These are phyloP conservation scores for Crocodylus rhombifer DNA, from an alignment of 2,797 vertebrate species.

Conservation along the genomic window DNA sequence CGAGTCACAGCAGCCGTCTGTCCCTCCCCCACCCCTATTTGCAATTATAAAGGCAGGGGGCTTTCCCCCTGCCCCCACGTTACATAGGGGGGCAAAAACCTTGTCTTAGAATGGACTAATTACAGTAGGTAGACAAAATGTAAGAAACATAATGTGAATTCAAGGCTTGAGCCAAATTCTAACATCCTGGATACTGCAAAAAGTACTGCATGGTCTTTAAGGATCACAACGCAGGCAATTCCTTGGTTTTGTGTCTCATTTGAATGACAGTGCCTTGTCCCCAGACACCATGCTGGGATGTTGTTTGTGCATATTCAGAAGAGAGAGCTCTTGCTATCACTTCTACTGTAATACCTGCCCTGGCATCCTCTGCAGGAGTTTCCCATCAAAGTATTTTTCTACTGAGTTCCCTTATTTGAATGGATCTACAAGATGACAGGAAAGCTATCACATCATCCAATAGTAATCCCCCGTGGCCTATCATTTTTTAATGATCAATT, in stretches of 20 bases:
- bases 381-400: not conserved
- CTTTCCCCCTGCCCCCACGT: no score
- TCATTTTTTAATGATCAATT: not conserved
- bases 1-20: no score
- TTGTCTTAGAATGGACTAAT: no score
- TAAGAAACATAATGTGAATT: not conserved
- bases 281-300: not conserved
- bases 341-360: not conserved
- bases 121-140: not conserved
- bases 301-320: not conserved
- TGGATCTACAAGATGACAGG: not conserved
- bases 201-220: fast-evolving
- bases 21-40: no score
- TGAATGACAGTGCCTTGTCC: not conserved
- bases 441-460: not conserved
- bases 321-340: not conserved
- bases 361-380: no score
- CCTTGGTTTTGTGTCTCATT: not conserved
- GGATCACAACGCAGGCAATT: fast-evolving
- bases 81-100: no score
- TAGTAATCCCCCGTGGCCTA: not conserved
- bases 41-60: no score
- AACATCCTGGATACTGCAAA: not conserved
- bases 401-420: not conserved
- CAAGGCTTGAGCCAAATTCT: not conserved